Percentiles rank a stretch among this genome's conserved stretches.
phyloP scores from a whole-genome alignment of 2,888 invertebrate species.

The Achlya flavicornis region DNA sequence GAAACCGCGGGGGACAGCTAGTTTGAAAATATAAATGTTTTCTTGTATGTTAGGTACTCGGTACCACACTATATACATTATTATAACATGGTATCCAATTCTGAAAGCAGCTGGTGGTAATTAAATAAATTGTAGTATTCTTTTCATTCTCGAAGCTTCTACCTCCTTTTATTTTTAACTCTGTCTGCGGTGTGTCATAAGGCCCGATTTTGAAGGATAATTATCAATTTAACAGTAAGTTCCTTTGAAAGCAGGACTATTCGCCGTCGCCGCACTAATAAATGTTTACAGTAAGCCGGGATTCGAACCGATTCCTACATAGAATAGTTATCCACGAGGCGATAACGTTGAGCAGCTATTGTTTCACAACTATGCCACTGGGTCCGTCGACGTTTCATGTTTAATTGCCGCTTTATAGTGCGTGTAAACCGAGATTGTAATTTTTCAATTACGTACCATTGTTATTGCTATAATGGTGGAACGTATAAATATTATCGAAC shows the following conservation, averaged over 20 bases:
- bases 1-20: too few species aligned
- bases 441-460: background rate
- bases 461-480: background rate
- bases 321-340: background rate
- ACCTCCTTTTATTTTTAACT: background rate
- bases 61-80: background rate
- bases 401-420: slow-evolving; percentile 1
- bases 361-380: slow-evolving; percentile 4
- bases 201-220: too few species aligned
- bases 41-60: background rate
- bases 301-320: background rate
- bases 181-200: too few species aligned
- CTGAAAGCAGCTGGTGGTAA: background rate
- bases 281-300: background rate
- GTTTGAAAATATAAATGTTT: too few species aligned
- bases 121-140: background rate
- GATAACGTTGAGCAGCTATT: background rate
- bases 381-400: slow-evolving; percentile 1
- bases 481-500: background rate
- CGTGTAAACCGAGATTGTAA: slow-evolving; percentile 1
- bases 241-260: background rate
- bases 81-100: background rate
- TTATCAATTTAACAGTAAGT: too few species aligned
- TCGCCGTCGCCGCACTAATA: too few species aligned
- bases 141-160: background rate